A percentile compares a stretch with the other conserved stretches of the same genome.
Evolutionary conservation across 1,140 invertebrate genomes (phyloP).

Genomic region (Limonius californicus): DNA sequence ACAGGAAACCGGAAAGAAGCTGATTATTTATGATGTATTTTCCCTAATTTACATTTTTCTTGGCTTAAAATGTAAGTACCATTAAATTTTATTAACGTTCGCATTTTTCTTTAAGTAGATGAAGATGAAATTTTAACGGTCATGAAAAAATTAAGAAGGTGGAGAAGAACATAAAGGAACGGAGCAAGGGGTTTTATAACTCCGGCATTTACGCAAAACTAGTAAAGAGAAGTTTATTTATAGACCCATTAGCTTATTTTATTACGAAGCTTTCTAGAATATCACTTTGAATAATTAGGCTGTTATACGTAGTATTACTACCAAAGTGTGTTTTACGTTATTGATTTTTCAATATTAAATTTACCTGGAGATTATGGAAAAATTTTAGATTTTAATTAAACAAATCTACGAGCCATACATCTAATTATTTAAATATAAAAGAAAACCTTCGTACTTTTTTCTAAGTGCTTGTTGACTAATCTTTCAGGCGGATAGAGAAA

Average conservation of each 20-base stretch:
- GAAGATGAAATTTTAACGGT: conserved; percentile 35
- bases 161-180: conserved; percentile 14
- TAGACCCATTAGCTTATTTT: conserved; percentile 8
- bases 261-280: conserved; percentile 2
- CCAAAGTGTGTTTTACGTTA: no score
- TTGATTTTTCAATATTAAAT: no score
- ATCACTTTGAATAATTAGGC: not conserved
- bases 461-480: no score
- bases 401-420: no score
- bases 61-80: conserved; percentile 38
- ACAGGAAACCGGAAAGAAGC: conserved; percentile 43
- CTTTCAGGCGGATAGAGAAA: no score
- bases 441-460: no score
- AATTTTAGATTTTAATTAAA: no score
- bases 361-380: no score
- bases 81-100: conserved; percentile 44
- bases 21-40: conserved; percentile 46
- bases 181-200: conserved; percentile 9
- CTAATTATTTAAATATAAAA: no score
- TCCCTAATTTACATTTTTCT: conserved; percentile 45
- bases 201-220: conserved; percentile 3
- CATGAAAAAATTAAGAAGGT: conserved; percentile 28
- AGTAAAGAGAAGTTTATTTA: conserved; percentile 10
- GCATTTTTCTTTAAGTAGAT: conserved; percentile 31
- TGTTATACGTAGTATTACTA: no score